Percentiles rank a stretch among this genome's conserved stretches.
Conservation (phyloP, 1,140 invertebrate genomes). For the Caenorhabditis brenneri region DNA sequence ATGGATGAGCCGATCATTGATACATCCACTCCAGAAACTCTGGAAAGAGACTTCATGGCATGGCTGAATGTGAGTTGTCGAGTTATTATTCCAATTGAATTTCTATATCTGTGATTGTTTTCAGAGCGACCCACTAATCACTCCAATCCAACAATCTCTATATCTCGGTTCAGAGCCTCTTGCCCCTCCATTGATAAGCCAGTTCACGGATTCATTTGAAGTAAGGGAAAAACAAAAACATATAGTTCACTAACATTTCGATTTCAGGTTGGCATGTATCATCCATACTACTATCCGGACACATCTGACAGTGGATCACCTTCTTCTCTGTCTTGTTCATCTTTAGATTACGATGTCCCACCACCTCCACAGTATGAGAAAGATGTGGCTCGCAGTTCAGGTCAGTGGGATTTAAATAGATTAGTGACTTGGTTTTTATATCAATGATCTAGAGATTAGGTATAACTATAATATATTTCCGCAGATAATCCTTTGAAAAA, state of each 20-base stretch:
- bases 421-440: too few species aligned
- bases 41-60: conserved; percentile 68
- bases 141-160: conserved; percentile 4
- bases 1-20: conserved; percentile 60
- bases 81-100: neutral
- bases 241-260: neutral
- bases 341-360: conserved; percentile 42
- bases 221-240: neutral
- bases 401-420: neutral
- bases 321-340: conserved; percentile 46
- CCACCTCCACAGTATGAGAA: conserved; percentile 24
- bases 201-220: conserved; percentile 26
- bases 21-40: conserved; percentile 65
- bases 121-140: conserved; percentile 11
- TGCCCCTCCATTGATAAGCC: conserved; percentile 24
- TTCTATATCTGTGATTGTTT: conserved; percentile 23
- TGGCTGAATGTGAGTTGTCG: conserved; percentile 65
- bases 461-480: too few species aligned
- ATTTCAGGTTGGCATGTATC: conserved; percentile 2
- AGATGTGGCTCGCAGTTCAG: conserved; percentile 53
- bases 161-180: neutral
- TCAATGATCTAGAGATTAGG: too few species aligned
- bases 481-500: too few species aligned
- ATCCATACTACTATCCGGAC: conserved; percentile 33
- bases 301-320: conserved; percentile 40